A percentile compares a stretch with the other conserved stretches of the same genome.
phyloP scores from a whole-genome alignment of 1,140 invertebrate species.

The Drosophila melanica region DNA sequence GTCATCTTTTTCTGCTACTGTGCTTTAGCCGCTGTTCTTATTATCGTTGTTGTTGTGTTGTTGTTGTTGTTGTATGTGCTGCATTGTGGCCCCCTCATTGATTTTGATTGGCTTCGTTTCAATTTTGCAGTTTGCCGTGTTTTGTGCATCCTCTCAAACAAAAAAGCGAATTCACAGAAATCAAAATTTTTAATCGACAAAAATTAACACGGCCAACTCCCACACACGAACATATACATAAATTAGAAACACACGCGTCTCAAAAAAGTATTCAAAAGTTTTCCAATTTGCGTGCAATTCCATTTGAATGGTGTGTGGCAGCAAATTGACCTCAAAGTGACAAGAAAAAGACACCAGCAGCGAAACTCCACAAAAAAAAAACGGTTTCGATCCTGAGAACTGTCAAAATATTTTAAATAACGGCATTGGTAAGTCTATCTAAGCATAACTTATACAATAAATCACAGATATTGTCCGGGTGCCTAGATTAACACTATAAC shows the following conservation, averaged over 20 bases:
- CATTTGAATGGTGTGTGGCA: slow-evolving; percentile 4
- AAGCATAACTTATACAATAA: no score
- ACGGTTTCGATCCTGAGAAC: neutral
- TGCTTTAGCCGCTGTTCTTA: slow-evolving; percentile 3
- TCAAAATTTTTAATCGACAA: slow-evolving; percentile 61
- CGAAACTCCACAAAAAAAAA: neutral
- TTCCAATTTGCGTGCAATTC: slow-evolving; percentile 11
- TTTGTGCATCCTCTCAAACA: slow-evolving; percentile 46
- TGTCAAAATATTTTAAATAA: neutral
- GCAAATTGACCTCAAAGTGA: slow-evolving; percentile 16
- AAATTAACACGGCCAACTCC: slow-evolving; percentile 14
- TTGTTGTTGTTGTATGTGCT: slow-evolving; percentile 22
- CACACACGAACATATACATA: slow-evolving; percentile 20
- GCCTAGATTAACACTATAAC: no score
- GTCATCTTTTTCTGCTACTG: slow-evolving; percentile 16
- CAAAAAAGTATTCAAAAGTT: slow-evolving; percentile 21
- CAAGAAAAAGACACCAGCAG: neutral
- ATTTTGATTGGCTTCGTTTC: slow-evolving; percentile 35
- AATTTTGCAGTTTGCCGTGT: slow-evolving; percentile 40
- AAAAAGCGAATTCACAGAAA: slow-evolving; percentile 27
- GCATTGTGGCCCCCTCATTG: slow-evolving; percentile 39
- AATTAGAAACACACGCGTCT: slow-evolving; percentile 3
- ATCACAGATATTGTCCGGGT: no score
- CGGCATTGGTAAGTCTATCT: slow-evolving; percentile 2
- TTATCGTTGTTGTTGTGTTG: slow-evolving; percentile 14